A percentile compares a stretch with the other conserved stretches of the same genome.
Conservation (phyloP, 2,113 vertebrate species). For the Cebidichthys violaceus region DNA sequence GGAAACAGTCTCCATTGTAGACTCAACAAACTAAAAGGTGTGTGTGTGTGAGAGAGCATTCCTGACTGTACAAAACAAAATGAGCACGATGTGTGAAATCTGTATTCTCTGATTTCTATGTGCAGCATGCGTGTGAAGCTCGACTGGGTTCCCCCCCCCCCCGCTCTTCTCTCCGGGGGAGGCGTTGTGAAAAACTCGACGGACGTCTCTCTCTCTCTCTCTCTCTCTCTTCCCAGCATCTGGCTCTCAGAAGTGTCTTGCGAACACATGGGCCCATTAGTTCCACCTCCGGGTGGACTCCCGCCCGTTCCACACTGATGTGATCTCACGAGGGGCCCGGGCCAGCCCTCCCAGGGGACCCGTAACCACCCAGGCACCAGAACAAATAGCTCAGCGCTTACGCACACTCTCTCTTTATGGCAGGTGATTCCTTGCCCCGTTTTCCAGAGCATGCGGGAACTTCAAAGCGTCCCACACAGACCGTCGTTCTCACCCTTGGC, state of each 20-base stretch:
- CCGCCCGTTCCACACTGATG: conserved; percentile 71
- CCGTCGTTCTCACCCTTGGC: conserved; percentile 61
- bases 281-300: conserved; percentile 81
- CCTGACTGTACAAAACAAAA: conserved; percentile 34
- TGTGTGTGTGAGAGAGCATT: conserved; percentile 28
- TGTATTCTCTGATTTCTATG: conserved; percentile 21
- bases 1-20: conserved; percentile 64
- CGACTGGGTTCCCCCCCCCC: conserved; percentile 28
- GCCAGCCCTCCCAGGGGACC: conserved; percentile 77
- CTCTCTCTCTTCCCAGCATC: conserved; percentile 76
- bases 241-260: conserved; percentile 82
- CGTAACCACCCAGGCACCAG: conserved; percentile 82
- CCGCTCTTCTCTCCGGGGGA: conserved; percentile 62
- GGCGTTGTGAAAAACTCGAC: conserved; percentile 69
- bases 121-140: conserved; percentile 64
- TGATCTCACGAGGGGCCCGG: conserved; percentile 80
- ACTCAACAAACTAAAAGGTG: conserved; percentile 61
- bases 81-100: conserved; percentile 26
- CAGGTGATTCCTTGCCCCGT: conserved; percentile 77
- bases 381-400: conserved; percentile 82
- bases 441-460: conserved; percentile 58
- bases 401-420: conserved; percentile 74
- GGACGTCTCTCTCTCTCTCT: conserved; percentile 71
- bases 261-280: conserved; percentile 84
- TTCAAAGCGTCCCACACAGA: conserved; percentile 70